phyloP scores from a whole-genome alignment of 2,797 vertebrate species.

The Pipistrellus nathusii region DNA sequence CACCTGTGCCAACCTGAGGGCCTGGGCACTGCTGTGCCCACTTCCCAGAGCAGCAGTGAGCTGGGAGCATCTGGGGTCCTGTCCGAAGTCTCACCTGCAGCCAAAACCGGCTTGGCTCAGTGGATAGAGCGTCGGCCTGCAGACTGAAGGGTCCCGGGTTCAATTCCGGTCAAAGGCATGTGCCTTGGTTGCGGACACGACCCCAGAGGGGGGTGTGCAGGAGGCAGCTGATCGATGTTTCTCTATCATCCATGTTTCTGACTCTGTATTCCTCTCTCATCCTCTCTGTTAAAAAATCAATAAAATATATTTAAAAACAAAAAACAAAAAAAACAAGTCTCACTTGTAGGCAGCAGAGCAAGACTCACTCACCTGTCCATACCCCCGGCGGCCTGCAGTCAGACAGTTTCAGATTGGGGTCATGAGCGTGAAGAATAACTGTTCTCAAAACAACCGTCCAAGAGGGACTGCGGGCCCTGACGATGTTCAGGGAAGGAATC shows the following conservation, averaged over 20 bases:
- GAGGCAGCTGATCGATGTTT: too few relatives aligned
- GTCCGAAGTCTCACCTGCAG: not conserved
- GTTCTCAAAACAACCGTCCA: not conserved
- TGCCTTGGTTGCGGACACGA: too few relatives aligned
- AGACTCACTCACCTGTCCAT: not conserved
- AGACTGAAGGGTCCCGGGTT: too few relatives aligned
- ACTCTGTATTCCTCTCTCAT: too few relatives aligned
- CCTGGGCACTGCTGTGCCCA: accelerated
- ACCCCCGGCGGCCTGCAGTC: accelerated
- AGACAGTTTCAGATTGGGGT: not conserved
- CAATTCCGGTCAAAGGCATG: too few relatives aligned
- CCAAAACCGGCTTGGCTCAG: not conserved
- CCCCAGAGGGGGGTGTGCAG: too few relatives aligned
- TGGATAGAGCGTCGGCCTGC: too few relatives aligned
- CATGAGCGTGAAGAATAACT: accelerated
- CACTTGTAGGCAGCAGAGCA: not conserved
- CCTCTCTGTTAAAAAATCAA: too few relatives aligned
- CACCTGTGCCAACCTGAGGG: not conserved
- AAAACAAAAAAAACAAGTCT: too few relatives aligned
- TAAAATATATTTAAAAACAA: too few relatives aligned
- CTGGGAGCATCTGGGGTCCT: not conserved
- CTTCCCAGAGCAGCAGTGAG: not conserved
- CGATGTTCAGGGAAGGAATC: too few relatives aligned
- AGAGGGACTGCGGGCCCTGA: not conserved
- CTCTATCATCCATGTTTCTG: too few relatives aligned